These are phyloP conservation scores for Leptinotarsa haldemani DNA, from an alignment of 2,888 invertebrate genomes.

Conservation along the genomic window DNA sequence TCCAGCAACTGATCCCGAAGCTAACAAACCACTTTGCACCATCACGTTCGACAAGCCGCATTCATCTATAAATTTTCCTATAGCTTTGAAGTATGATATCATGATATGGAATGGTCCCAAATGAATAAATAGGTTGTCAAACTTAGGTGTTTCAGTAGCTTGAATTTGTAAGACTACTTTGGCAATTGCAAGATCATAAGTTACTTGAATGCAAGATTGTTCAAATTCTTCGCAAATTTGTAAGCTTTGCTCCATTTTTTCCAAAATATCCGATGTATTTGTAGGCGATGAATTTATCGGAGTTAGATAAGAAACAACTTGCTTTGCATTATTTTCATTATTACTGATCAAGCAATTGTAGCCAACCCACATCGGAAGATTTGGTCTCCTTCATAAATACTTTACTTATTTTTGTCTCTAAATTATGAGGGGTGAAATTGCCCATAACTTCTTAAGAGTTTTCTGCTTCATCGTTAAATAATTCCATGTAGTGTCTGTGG, in stretches of 20 bases:
- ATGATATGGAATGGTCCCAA: conserved; percentile 54
- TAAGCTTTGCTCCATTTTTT: conserved; percentile 45
- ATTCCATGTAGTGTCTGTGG: conserved; percentile 49
- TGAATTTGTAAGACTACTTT: conserved; percentile 37
- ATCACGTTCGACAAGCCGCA: too few species aligned
- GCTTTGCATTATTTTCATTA: conserved; percentile 13
- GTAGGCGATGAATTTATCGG: conserved; percentile 55
- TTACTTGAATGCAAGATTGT: conserved; percentile 40
- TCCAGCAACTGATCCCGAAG: conserved; percentile 44
- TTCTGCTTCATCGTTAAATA: conserved; percentile 45
- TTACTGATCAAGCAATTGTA: conserved; percentile 23
- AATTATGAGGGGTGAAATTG: conserved; percentile 47
- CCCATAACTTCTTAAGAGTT: conserved; percentile 44
- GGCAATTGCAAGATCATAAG: conserved; percentile 34
- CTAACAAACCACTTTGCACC: too few species aligned
- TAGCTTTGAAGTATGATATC: too few species aligned
- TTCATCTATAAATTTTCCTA: too few species aligned
- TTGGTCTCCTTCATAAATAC: conserved; percentile 41
- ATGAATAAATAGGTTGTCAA: conserved; percentile 58
- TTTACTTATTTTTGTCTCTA: conserved; percentile 48
- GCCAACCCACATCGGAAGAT: conserved; percentile 21
- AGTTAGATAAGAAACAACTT: conserved; percentile 37
- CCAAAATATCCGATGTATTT: conserved; percentile 43
- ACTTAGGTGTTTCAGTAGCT: conserved; percentile 38
- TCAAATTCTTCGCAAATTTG: conserved; percentile 40